Base-by-base conservation (phyloP, 1,140 invertebrate species). In the Pachypsylla venusta region DNA sequence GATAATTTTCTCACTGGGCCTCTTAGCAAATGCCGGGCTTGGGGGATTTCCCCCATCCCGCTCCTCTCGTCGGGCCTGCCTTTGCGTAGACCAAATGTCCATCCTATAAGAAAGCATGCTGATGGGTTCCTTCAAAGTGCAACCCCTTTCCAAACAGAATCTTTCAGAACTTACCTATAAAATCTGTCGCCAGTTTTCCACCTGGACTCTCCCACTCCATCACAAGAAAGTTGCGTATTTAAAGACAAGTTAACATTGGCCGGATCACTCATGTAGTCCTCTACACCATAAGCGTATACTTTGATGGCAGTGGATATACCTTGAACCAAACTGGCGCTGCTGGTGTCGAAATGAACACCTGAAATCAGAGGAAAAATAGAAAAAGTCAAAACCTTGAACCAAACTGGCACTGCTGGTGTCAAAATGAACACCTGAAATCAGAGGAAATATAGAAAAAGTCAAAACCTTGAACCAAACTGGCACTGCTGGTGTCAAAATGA, bases 331-430 rank as follows among this genome's bases (percentile, higher is more conserved):
- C 84, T 83, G 0, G 79, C 75, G 60, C 82, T 84, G 56, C 83
- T 85, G 19, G 90, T 93, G 68, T 94, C 89, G 65, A 93, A 94
- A 70, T 94, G 89, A 0, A 93, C 88, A 59, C 87, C 87, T 91
- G 71, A 0, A 68, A 66, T 48, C 20, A 35, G 19, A 58, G 27
- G 30, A 35, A 35, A n/a, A n/a, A n/a, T n/a, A n/a, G n/a, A n/a
- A n/a, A n/a, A n/a, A n/a, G n/a, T n/a, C n/a, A n/a, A n/a, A n/a
- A 69, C 92, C 87, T 61, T 82, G 83, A 61, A 90, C 83, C 4
- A 93, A 71, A 25, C 84, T 83, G 0, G 79, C 75, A 60, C 82
- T 84, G 56, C 83, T 85, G 19, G 90, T 93, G 68, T 94, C 89
- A 65, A 93, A 94, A 70, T 94, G 89, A 0, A 93, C 88, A 59